phyloP scores from a whole-genome alignment of 2,113 vertebrate genomes.

The Oenanthe oenanthe region DNA sequence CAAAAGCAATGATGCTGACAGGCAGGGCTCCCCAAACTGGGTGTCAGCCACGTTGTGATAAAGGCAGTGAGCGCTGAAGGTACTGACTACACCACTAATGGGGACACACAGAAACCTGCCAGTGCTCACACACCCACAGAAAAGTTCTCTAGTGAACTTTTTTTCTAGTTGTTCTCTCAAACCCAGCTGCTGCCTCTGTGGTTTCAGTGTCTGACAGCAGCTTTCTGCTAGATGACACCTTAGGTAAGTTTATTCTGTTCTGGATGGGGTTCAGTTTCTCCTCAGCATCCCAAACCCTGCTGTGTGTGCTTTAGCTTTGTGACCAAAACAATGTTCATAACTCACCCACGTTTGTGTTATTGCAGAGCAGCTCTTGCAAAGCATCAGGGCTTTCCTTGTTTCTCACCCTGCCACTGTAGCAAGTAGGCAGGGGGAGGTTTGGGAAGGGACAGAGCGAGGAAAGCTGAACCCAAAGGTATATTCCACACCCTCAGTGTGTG shows the following conservation, averaged over 20 bases:
- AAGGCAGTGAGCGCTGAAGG: not conserved
- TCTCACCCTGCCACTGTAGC: not conserved
- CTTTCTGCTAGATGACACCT: not conserved
- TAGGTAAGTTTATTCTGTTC: not conserved
- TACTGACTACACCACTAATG: not conserved
- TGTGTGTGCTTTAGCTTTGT: not conserved
- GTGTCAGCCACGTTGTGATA: not conserved
- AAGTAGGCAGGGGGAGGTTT: not conserved
- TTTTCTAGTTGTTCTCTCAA: not conserved
- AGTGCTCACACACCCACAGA: not conserved
- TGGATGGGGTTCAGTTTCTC: not conserved
- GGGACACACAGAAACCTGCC: not conserved
- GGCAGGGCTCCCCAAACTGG: not conserved
- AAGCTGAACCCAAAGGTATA: not conserved
- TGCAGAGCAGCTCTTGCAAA: not conserved
- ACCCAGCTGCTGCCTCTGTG: not conserved
- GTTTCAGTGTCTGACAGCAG: not conserved
- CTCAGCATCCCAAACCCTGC: not conserved
- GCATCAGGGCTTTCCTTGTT: not conserved
- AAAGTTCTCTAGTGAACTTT: not conserved
- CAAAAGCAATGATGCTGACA: not conserved
- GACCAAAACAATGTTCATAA: not conserved
- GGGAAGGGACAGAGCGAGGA: not conserved
- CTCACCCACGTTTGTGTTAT: not conserved
- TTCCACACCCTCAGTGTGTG: fast-evolving